A percentile compares a stretch with the other conserved stretches of the same genome.
phyloP scores from a whole-genome alignment of 2,888 invertebrate genomes.

The Mechanitis messenoides region DNA sequence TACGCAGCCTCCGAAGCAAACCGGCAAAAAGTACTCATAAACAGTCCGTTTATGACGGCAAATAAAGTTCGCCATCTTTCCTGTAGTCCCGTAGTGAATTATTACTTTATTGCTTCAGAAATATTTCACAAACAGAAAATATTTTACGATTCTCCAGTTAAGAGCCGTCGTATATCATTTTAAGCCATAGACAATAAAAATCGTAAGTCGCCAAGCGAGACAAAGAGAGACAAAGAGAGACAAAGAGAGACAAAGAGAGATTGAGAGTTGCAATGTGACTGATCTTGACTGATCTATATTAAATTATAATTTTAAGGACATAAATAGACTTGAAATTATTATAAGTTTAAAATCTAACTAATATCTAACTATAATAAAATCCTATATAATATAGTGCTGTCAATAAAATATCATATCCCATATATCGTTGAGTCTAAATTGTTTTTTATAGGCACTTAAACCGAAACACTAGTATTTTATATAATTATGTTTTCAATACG shows the following conservation, averaged over 20 bases:
- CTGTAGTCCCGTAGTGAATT: constrained; percentile 75
- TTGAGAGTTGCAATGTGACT: constrained; percentile 36
- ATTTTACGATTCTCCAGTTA: constrained; percentile 76
- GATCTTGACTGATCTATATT: constrained; percentile 27
- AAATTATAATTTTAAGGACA: constrained; percentile 11
- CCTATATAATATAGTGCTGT: not conserved
- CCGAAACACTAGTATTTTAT: constrained; percentile 29
- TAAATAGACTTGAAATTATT: too few species aligned
- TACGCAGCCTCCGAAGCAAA: constrained; percentile 40
- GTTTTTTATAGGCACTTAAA: constrained; percentile 29
- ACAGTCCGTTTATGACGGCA: constrained; percentile 74
- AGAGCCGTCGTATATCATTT: constrained; percentile 74
- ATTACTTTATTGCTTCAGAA: constrained; percentile 77
- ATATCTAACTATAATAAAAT: constrained; percentile 5
- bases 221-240: constrained; percentile 40
- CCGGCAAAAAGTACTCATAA: constrained; percentile 72
- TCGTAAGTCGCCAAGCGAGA: constrained; percentile 70
- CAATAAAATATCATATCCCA: constrained; percentile 4
- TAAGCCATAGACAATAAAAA: constrained; percentile 76
- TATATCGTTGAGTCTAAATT: constrained; percentile 25
- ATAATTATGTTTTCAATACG: constrained; percentile 36
- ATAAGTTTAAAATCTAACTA: too few species aligned
- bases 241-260: constrained; percentile 33
- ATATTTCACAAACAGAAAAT: constrained; percentile 77
- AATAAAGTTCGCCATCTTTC: constrained; percentile 74